Conservation (phyloP, 2,888 invertebrate species). For the Apoderus coryli region DNA sequence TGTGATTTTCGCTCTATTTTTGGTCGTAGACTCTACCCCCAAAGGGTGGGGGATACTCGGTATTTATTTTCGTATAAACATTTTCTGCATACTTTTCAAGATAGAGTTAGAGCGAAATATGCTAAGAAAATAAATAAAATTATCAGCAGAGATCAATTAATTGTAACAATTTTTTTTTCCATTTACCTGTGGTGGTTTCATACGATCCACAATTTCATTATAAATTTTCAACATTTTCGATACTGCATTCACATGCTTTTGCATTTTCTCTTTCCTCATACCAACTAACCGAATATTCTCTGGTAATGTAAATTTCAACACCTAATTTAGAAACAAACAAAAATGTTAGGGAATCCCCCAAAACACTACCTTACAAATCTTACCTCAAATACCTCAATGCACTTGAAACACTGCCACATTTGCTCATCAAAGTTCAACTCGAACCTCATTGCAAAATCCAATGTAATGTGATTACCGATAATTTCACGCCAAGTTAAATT, state of each 20-base stretch:
- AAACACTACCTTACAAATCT: no score
- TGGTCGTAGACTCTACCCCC: no score
- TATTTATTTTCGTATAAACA: no score
- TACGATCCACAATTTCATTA: conserved; percentile 44
- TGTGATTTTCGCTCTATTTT: no score
- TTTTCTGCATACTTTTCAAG: no score
- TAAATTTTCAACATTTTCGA: conserved; percentile 46
- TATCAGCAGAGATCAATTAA: no score
- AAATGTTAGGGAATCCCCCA: no score
- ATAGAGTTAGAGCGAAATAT: no score
- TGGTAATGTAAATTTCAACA: conserved; percentile 45
- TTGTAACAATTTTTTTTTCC: no score
- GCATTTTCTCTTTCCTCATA: conserved; percentile 47
- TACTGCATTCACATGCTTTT: conserved; percentile 49
- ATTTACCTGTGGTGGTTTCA: conserved; percentile 59
- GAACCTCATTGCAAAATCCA: conserved; percentile 53
- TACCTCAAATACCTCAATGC: conserved; percentile 64
- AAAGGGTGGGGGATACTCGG: no score
- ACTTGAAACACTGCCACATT: conserved; percentile 52
- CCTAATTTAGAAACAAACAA: no score
- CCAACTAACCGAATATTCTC: conserved; percentile 38
- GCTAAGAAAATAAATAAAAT: no score
- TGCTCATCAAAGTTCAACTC: conserved; percentile 48
- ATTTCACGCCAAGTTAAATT: conserved; percentile 52
- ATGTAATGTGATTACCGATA: conserved; percentile 48